Base-by-base conservation (phyloP, 2,797 vertebrate genomes). In the Anguilla pacifica region DNA sequence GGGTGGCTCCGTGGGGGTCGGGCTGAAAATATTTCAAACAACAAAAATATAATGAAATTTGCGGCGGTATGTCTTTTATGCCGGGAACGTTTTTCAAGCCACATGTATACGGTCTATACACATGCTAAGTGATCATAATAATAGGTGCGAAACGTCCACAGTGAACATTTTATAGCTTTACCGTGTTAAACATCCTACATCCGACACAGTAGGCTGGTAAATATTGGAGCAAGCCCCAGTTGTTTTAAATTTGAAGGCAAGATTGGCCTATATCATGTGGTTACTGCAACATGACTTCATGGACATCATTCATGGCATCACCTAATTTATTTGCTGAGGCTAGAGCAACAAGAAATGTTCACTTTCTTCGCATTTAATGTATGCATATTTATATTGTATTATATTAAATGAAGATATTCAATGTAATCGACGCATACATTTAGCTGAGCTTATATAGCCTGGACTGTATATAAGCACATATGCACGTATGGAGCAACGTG, bases 1-100 rank as follows among this genome's bases (percentile, higher is more conserved):
- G 86, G 85, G 89, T 79, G 86, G 86, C 87, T 87, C 70, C 88
- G 81, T 88, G 87, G 87, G 90, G 89, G 89, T 85, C 86, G 86
- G 88, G 82, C 22, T 84, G 85, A 90, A 91, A 88, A 46, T 67
- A n/a, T 49, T 31, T 39, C 74, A 35, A 82, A 53, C 5, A 39
- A 64, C 74, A 15, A 67, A 64, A 83, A 82, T 85, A 59, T 81
- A 81, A 43, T 39, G n/a, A 57, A 39, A 4, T 59, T 64, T 35
- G n/a, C 51, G 83, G 35, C 49, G 59, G 31, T 84, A 46, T 31
- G 15, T 88, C 64, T 43, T 70, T 57, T 53, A 87, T 87, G 11
- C 13, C 19, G 57, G 57, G 22, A 82, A 22, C 39, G 22, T 79
- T 43, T 79, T 19, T 22, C 17, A 79, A 79, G 74, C 35, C 74